phyloP scores from a whole-genome alignment of 2,113 vertebrate species.

The Nanorana parkeri region DNA sequence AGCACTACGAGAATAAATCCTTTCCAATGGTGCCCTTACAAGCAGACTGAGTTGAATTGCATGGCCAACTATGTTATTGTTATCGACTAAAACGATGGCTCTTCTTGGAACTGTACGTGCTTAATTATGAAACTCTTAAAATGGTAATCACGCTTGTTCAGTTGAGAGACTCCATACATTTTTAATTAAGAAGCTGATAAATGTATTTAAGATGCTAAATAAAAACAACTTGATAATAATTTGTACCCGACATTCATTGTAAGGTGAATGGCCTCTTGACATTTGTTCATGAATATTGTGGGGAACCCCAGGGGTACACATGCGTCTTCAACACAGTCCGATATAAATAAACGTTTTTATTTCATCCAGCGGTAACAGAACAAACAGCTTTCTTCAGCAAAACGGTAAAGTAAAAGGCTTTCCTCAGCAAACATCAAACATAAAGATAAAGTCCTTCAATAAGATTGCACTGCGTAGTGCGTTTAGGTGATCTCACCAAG shows the following conservation, averaged over 20 bases:
- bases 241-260: neutral
- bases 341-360: no score
- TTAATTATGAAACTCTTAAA: neutral
- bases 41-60: neutral
- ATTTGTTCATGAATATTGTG: slow-evolving; percentile 9
- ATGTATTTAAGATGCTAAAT: neutral
- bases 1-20: slow-evolving; percentile 11
- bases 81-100: slow-evolving; percentile 9
- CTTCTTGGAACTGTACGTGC: neutral
- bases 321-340: no score
- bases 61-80: neutral
- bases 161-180: neutral
- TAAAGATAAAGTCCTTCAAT: no score
- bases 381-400: no score
- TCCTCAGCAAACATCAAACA: no score
- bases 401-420: no score
- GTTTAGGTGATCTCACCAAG: no score
- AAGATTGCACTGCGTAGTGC: no score
- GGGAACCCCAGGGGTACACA: no score
- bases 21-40: neutral
- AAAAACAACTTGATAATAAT: slow-evolving; percentile 1
- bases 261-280: neutral
- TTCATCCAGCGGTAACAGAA: no score
- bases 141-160: neutral
- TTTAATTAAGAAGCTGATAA: neutral